Percentiles rank a stretch among this genome's conserved stretches.
Conservation (phyloP, 2,797 vertebrate species). For the Peromyscus aztecus region DNA sequence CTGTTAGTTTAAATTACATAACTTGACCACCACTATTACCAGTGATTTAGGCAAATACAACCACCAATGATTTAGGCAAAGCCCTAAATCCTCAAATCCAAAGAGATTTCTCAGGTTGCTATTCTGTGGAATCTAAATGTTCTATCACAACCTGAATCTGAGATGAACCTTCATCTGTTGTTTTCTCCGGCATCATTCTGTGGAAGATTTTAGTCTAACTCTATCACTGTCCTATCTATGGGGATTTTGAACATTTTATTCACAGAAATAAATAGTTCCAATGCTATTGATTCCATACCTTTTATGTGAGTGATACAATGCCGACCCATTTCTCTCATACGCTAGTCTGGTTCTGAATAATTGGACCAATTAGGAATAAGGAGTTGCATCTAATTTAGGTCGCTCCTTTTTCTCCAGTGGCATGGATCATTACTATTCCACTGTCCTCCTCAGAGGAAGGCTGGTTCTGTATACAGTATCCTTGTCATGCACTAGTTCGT, state of each 20-base stretch:
- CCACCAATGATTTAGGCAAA: background rate
- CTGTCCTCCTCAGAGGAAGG: background rate
- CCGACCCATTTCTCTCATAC: conserved; percentile 41
- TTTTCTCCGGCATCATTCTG: background rate
- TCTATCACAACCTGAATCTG: conserved; percentile 33
- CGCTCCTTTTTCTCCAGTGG: background rate
- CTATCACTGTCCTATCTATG: accelerated
- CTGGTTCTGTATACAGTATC: background rate
- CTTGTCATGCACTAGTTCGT: background rate
- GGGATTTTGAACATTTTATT: conserved; percentile 11
- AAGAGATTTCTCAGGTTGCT: conserved; percentile 17
- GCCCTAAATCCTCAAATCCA: conserved; percentile 13
- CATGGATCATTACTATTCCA: background rate
- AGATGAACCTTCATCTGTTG: background rate
- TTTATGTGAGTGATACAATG: background rate
- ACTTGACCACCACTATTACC: background rate
- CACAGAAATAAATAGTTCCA: background rate
- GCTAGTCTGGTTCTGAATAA: conserved; percentile 43
- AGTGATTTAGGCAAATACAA: background rate
- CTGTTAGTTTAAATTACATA: background rate
- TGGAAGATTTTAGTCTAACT: background rate
- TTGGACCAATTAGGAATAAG: background rate
- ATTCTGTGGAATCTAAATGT: background rate
- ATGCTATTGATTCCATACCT: conserved; percentile 46
- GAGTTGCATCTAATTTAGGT: background rate